Conservation (phyloP, 30 jellyfish, hydroid and myxozoan genomes). For the Hydractinia echinata region DNA sequence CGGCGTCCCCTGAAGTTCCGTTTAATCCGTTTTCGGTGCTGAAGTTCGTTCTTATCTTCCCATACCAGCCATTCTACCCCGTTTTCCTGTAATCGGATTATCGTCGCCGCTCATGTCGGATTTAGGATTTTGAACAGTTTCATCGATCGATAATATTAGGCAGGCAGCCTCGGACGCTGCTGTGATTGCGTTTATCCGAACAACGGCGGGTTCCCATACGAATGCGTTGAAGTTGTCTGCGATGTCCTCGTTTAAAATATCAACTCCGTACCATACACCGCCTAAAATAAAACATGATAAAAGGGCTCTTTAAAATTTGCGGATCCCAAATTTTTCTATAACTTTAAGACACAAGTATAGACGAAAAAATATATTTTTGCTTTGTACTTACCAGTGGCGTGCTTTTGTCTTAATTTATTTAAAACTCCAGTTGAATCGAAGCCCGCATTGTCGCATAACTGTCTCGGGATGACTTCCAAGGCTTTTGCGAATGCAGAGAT, state of each 20-base stretch:
- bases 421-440: constrained; percentile 78
- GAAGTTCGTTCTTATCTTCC: background rate
- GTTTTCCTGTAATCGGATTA: constrained; percentile 44
- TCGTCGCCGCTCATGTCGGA: constrained; percentile 60
- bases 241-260: constrained; percentile 79
- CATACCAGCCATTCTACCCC: constrained; percentile 38
- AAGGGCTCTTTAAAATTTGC: background rate
- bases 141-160: constrained; percentile 81
- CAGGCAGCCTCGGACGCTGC: constrained; percentile 99
- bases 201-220: constrained; percentile 99
- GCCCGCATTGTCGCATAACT: constrained; percentile 97
- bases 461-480: constrained; percentile 94
- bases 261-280: constrained; percentile 97
- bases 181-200: constrained; percentile 80
- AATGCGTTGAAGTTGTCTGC: constrained; percentile 87
- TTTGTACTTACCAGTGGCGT: constrained; percentile 65
- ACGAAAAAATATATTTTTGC: background rate
- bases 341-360: background rate
- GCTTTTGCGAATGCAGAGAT: constrained; percentile 96
- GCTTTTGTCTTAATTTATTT: constrained; percentile 86
- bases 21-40: background rate
- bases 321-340: background rate
- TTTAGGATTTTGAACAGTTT: constrained; percentile 96
- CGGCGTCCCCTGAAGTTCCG: too few relatives aligned
- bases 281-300: constrained; percentile 27